Evolutionary conservation across 2,797 vertebrate species (phyloP).

Genomic region (Pyrocephalus nanus): DNA sequence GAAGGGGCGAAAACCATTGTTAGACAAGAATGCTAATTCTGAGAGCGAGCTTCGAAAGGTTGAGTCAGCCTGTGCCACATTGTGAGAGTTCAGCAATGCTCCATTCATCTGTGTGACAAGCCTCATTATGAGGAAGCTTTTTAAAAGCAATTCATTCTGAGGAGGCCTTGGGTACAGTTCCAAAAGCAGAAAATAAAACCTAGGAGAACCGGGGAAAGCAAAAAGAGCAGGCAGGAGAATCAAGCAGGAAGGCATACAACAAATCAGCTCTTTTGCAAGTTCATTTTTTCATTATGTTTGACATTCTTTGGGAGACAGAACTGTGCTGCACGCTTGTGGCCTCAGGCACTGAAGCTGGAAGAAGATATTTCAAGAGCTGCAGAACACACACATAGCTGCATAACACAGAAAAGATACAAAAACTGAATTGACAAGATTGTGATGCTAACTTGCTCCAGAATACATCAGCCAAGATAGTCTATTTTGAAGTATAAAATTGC

Average conservation of each 20-base stretch:
- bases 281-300: slow-evolving; percentile 55
- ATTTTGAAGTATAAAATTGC: background rate
- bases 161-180: slow-evolving; percentile 29
- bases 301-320: slow-evolving; percentile 31
- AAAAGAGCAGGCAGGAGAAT: slow-evolving; percentile 31
- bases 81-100: slow-evolving; percentile 28
- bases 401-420: background rate
- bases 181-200: slow-evolving; percentile 42
- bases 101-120: slow-evolving; percentile 47
- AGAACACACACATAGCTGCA: slow-evolving; percentile 35
- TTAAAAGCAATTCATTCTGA: slow-evolving; percentile 25
- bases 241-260: slow-evolving; percentile 1
- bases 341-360: slow-evolving; percentile 41
- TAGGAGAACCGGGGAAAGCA: background rate
- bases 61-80: slow-evolving; percentile 18
- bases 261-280: slow-evolving; percentile 49
- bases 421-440: background rate
- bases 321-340: background rate
- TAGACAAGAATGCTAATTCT: slow-evolving; percentile 53
- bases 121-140: slow-evolving; percentile 34
- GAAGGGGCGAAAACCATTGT: slow-evolving; percentile 36
- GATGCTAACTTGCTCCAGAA: background rate
- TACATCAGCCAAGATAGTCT: background rate
- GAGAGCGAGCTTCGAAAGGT: background rate
- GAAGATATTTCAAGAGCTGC: slow-evolving; percentile 34